These are phyloP conservation scores for Melinaea marsaeus DNA, from an alignment of 2,888 invertebrate genomes.

Conservation along the genomic window DNA sequence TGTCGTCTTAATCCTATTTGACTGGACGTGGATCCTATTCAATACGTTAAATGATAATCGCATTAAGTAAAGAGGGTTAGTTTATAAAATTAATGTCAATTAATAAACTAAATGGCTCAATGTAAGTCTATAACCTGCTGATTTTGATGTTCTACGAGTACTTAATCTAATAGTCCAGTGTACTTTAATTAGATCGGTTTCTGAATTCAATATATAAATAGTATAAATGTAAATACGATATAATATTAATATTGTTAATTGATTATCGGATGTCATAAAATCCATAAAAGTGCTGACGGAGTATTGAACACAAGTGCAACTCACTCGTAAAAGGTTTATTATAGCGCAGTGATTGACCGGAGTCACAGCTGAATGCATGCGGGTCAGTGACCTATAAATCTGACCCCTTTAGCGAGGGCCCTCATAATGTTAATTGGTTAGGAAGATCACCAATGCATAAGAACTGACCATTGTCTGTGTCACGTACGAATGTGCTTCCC, in stretches of 20 bases:
- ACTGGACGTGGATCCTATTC: conserved; percentile 11
- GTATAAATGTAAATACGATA: too few species aligned
- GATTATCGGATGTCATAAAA: conserved; percentile 24
- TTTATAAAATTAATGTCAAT: not conserved
- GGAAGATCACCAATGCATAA: conserved; percentile 39
- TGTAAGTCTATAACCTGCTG: too few species aligned
- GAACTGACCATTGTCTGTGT: conserved; percentile 57
- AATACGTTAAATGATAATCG: conserved; percentile 12
- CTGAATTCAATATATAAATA: too few species aligned
- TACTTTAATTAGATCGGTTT: too few species aligned
- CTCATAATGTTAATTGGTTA: conserved; percentile 59
- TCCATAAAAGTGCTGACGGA: conserved; percentile 11
- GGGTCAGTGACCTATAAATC: conserved; percentile 62
- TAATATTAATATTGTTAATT: not conserved
- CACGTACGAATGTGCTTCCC: conserved; percentile 46
- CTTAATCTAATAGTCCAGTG: too few species aligned
- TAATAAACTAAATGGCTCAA: not conserved
- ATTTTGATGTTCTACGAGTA: too few species aligned
- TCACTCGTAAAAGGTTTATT: conserved; percentile 19
- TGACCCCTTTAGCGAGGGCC: conserved; percentile 56
- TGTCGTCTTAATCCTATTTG: conserved; percentile 21
- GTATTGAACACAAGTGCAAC: conserved; percentile 13
- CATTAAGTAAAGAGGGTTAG: not conserved
- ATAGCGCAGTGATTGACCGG: conserved; percentile 33
- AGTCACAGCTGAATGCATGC: conserved; percentile 55